These are phyloP conservation scores for Adelosebastes latens DNA, from an alignment of 2,797 vertebrate species.

Conservation along the genomic window DNA sequence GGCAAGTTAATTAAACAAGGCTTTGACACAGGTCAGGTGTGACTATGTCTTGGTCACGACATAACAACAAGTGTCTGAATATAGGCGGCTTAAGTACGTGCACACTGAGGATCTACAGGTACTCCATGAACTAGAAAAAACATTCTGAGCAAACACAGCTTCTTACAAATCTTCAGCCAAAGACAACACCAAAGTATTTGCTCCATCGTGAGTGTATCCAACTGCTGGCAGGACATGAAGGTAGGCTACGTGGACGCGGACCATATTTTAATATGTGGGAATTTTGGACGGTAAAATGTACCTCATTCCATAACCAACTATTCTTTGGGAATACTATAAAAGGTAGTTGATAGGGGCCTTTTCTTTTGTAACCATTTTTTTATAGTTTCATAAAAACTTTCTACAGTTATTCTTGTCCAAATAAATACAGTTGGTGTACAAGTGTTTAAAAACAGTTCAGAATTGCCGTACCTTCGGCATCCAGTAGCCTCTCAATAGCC, in stretches of 20 bases:
- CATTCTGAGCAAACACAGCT: conserved; percentile 21
- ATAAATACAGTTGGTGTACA: not conserved
- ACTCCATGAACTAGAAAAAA: conserved; percentile 12
- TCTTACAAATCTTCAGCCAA: conserved; percentile 37
- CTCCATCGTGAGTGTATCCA: conserved; percentile 28
- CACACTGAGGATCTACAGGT: conserved; percentile 6
- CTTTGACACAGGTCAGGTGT: conserved; percentile 41
- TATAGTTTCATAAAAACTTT: not conserved
- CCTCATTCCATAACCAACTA: not conserved
- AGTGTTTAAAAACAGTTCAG: not conserved
- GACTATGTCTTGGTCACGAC: conserved; percentile 17
- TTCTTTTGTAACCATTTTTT: not conserved
- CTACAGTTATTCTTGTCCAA: not conserved
- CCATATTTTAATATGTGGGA: conserved; percentile 24
- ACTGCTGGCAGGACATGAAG: conserved; percentile 49
- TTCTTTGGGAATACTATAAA: conserved; percentile 1
- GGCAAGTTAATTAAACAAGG: conserved; percentile 26
- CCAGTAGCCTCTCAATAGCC: conserved; percentile 92
- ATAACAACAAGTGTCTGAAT: conserved; percentile 18
- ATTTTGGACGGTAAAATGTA: conserved; percentile 14
- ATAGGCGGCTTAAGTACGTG: not conserved
- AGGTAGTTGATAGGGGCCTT: not conserved
- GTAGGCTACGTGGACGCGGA: not conserved
- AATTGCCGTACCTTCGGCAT: conserved; percentile 90
- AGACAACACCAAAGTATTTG: conserved; percentile 30